Base-by-base conservation (phyloP, 2,113 vertebrate species). In the Petaurus breviceps region DNA sequence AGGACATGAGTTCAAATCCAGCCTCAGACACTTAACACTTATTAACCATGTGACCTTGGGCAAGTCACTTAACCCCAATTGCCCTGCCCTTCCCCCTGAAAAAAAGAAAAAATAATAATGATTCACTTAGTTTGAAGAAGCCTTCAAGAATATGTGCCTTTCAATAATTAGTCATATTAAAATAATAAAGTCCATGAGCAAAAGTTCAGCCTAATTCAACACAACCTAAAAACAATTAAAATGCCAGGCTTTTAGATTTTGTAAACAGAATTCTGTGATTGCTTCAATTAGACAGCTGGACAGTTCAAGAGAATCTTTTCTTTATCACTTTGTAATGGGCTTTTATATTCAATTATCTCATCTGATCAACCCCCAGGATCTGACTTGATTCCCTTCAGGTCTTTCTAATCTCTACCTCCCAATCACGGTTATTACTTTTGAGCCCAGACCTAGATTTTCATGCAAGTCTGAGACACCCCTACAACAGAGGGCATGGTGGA, bases 101-200 rank as follows among this genome's bases (percentile, higher is more conserved):
- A 49, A 49, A 49, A 49, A 49, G 47, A 49, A 49, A 49, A 49
- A 49, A 49, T 2, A 49, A 49, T 2, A 49, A 49, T 49, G 47
- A 49, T 49, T 95, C 84, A 92, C 89, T 92, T 91, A 68, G 8
- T 52, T 92, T 10, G 90, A 22, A 94, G 52, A 93, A 57, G 26
- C 3, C 51, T 51, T 93, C 14, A 0, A 91, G 28, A 1, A 10
- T 92, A 23, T 84, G 52, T 94, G 23, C n/a, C 0, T 28, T 2
- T 2, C 51, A 93, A 94, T 5, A 90, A 84, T 93, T 61, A 90
- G 91, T 53, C 94, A 93, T 92, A 95, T 89, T 97, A 93, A 95
- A 11, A 92, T 3, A 1, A 9, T 51, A 50, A 94, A 9, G 51
- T 77, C 8, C 53, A 49, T 51, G 96, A 96, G 37, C 2, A 2